Evolutionary conservation across 2,888 invertebrate genomes (phyloP).

Genomic region (Bhutanitis thaidina): DNA sequence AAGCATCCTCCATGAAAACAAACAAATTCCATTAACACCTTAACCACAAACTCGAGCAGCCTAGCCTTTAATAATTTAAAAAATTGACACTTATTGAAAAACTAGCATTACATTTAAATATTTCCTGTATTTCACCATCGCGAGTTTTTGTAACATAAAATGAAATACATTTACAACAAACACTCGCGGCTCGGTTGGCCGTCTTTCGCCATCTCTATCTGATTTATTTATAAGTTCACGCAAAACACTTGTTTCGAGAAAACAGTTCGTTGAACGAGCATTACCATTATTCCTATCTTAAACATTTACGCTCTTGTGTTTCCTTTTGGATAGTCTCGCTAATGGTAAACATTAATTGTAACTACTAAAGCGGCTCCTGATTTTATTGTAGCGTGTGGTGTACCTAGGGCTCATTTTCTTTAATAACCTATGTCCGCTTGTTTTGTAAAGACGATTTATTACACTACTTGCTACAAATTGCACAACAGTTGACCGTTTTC

Average conservation of each 20-base stretch:
- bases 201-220: slow-evolving; percentile 32
- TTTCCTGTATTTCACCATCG: too few relatives aligned
- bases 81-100: too few relatives aligned
- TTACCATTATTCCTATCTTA: slow-evolving; percentile 28
- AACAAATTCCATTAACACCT: too few relatives aligned
- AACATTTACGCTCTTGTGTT: slow-evolving; percentile 34
- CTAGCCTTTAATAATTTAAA: too few relatives aligned
- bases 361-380: not conserved
- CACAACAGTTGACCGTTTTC: too few relatives aligned
- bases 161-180: not conserved
- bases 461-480: too few relatives aligned
- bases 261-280: slow-evolving; percentile 27
- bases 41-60: too few relatives aligned
- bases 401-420: slow-evolving; percentile 9
- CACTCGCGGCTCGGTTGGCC: slow-evolving; percentile 24
- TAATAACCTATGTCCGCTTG: too few relatives aligned
- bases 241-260: slow-evolving; percentile 26
- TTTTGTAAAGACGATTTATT: not conserved
- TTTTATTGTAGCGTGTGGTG: not conserved
- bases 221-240: slow-evolving; percentile 39
- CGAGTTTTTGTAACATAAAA: too few relatives aligned
- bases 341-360: slow-evolving; percentile 17
- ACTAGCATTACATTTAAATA: too few relatives aligned
- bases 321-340: slow-evolving; percentile 21
- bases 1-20: not conserved